Evolutionary conservation across 2,888 invertebrate genomes (phyloP).

Genomic region (Ptychoptera contaminata): DNA sequence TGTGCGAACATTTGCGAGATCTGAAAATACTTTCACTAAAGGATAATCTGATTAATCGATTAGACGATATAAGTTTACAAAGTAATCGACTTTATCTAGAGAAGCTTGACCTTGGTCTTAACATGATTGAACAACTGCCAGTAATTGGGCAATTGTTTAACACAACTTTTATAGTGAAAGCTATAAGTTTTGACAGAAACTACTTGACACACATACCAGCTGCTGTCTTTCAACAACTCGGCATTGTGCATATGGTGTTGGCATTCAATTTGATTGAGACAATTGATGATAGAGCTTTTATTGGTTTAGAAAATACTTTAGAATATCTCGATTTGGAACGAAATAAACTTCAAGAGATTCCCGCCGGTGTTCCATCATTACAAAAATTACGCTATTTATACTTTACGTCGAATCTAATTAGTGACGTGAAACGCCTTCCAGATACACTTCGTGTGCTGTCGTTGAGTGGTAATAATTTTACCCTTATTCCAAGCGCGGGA

Average conservation of each 20-base stretch:
- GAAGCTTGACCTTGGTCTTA: slow-evolving; percentile 72
- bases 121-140: slow-evolving; percentile 54
- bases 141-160: slow-evolving; percentile 41
- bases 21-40: slow-evolving; percentile 26
- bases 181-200: slow-evolving; percentile 69
- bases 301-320: slow-evolving; percentile 52
- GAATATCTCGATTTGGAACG: slow-evolving; percentile 74
- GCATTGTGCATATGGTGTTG: slow-evolving; percentile 59
- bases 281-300: slow-evolving; percentile 56
- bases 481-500: slow-evolving; percentile 50
- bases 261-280: slow-evolving; percentile 59
- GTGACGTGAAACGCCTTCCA: slow-evolving; percentile 46
- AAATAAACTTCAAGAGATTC: slow-evolving; percentile 55
- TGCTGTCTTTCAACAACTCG: slow-evolving; percentile 50
- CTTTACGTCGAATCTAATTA: slow-evolving; percentile 61
- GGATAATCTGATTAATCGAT: slow-evolving; percentile 22
- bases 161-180: slow-evolving; percentile 56
- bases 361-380: slow-evolving; percentile 50
- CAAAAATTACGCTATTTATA: slow-evolving; percentile 63
- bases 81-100: slow-evolving; percentile 44
- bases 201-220: slow-evolving; percentile 50
- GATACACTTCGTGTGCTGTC: slow-evolving; percentile 60
- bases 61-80: slow-evolving; percentile 31
- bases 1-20: slow-evolving; percentile 27
- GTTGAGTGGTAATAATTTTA: slow-evolving; percentile 65